Evolutionary conservation across 2,113 vertebrate species (phyloP).

Genomic region (Gobiocypris rarus): DNA sequence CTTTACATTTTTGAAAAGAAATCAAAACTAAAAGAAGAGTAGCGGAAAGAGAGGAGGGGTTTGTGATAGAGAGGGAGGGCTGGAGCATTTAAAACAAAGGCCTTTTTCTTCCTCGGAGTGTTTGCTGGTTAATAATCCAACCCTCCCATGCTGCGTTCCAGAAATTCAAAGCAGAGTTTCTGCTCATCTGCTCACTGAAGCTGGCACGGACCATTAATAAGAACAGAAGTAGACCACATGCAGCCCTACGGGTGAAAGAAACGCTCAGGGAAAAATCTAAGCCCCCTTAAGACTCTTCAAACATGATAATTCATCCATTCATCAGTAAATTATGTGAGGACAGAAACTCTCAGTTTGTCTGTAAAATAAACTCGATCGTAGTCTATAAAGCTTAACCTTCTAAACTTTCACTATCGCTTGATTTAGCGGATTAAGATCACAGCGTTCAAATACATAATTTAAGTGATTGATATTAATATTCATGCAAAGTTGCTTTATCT

Average conservation of each 20-base stretch:
- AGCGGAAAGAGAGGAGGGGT: conserved; percentile 60
- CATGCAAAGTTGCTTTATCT: background rate
- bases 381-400: background rate
- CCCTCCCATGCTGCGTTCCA: conserved; percentile 60
- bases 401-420: background rate
- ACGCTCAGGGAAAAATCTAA: conserved; percentile 4
- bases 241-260: conserved; percentile 11
- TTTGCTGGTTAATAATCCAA: conserved; percentile 58
- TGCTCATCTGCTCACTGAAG: conserved; percentile 65
- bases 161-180: conserved; percentile 65
- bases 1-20: conserved; percentile 71
- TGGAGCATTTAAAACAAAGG: conserved; percentile 71
- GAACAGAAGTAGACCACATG: conserved; percentile 42
- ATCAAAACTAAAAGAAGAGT: conserved; percentile 74
- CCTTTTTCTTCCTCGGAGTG: conserved; percentile 63
- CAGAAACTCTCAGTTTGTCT: background rate
- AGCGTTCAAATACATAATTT: background rate
- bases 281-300: conserved; percentile 19
- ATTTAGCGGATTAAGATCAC: background rate
- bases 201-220: conserved; percentile 38
- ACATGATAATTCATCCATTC: conserved; percentile 22
- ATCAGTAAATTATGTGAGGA: background rate
- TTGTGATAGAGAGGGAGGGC: conserved; percentile 51
- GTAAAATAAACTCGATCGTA: background rate
- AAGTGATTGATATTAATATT: background rate